phyloP scores from a whole-genome alignment of 1,140 invertebrate genomes.

The Zelostemma sp. region DNA sequence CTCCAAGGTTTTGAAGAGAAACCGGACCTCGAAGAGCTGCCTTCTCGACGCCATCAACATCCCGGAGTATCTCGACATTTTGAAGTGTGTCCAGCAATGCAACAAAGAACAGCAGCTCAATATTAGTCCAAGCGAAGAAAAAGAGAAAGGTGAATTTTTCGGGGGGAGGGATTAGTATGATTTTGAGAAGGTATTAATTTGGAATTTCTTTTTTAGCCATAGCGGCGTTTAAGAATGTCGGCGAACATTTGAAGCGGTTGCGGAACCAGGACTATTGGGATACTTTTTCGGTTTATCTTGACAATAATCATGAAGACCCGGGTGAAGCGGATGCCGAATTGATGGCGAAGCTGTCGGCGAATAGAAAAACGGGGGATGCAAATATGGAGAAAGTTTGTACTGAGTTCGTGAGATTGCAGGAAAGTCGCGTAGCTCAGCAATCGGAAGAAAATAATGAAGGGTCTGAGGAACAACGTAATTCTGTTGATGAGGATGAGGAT shows the following conservation, averaged over 20 bases:
- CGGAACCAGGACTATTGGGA: slow-evolving; percentile 72
- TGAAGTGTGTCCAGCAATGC: slow-evolving; percentile 67
- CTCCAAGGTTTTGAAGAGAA: slow-evolving; percentile 59
- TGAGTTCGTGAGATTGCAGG: slow-evolving; percentile 63
- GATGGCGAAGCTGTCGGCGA: slow-evolving; percentile 65
- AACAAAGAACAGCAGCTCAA: slow-evolving; percentile 41
- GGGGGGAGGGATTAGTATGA: background rate
- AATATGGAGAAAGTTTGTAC: slow-evolving; percentile 69
- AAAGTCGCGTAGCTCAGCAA: too few relatives aligned
- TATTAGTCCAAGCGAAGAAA: background rate
- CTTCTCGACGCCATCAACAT: slow-evolving; percentile 58
- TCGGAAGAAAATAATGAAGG: slow-evolving; percentile 42
- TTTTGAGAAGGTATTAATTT: slow-evolving; percentile 12
- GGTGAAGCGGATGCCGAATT: slow-evolving; percentile 66
- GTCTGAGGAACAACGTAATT: too few relatives aligned
- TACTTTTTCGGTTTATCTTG: slow-evolving; percentile 61
- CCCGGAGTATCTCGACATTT: slow-evolving; percentile 74
- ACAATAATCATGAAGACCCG: slow-evolving; percentile 69
- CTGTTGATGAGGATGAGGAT: slow-evolving; percentile 1
- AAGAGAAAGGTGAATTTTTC: too few relatives aligned
- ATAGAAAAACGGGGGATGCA: slow-evolving; percentile 61
- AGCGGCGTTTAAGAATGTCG: slow-evolving; percentile 71
- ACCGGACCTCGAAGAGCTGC: slow-evolving; percentile 30
- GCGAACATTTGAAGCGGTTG: slow-evolving; percentile 68
- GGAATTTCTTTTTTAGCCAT: slow-evolving; percentile 62